Evolutionary conservation across 37 sponge, comb jelly and placozoan species (phyloP).

Genomic region (Aphrocallistes beatrix): DNA sequence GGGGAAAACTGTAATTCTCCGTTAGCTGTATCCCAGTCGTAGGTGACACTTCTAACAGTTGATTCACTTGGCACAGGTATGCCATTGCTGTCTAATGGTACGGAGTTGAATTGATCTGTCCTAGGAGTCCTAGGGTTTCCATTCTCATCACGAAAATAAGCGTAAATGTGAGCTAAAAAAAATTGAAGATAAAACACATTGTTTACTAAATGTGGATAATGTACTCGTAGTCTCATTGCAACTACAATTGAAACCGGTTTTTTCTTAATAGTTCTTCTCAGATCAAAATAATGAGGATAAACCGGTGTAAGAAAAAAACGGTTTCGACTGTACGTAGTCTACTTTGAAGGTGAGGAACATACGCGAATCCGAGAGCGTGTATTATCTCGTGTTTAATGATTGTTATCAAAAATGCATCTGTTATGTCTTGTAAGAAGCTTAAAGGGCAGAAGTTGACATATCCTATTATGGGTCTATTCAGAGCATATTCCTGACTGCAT

Average conservation of each 20-base stretch:
- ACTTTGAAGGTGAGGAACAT: too few relatives aligned
- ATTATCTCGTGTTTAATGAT: conserved; percentile 62
- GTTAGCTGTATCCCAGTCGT: not conserved
- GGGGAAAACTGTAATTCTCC: not conserved
- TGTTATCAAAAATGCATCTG: conserved; percentile 8
- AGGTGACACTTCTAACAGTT: not conserved
- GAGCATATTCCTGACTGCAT: conserved; percentile 48
- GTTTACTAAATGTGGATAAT: not conserved
- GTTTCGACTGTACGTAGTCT: too few relatives aligned
- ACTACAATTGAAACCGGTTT: too few relatives aligned
- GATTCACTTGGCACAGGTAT: not conserved
- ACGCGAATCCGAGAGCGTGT: conserved; percentile 54
- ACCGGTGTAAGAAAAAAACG: too few relatives aligned
- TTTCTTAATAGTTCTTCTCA: too few relatives aligned
- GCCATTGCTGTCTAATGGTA: not conserved
- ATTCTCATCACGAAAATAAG: conserved; percentile 52
- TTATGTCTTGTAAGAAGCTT: not conserved
- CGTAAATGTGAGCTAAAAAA: conserved; percentile 34
- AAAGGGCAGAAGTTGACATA: conserved; percentile 64
- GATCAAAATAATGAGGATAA: too few relatives aligned
- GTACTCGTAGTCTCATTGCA: too few relatives aligned
- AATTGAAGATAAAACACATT: too few relatives aligned
- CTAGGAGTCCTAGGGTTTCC: conserved; percentile 55
- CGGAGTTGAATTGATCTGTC: not conserved
- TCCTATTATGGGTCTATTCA: conserved; percentile 63